Base-by-base conservation (phyloP, 2,888 invertebrate species). In the Trichogramma evanescens region DNA sequence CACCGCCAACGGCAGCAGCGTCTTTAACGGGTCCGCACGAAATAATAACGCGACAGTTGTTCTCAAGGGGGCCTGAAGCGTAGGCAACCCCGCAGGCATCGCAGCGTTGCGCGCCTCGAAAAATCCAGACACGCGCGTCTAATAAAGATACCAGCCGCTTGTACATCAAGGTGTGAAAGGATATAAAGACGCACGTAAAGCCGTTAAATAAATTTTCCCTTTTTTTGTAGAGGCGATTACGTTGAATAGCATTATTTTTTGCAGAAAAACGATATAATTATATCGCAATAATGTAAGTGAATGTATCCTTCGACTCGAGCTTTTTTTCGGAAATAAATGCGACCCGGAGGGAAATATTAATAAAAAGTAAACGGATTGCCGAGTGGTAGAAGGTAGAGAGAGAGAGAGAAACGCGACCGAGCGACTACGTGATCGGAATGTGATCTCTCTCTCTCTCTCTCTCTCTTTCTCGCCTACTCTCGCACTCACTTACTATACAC, bases 61-160 rank as follows among this genome's bases (percentile, higher is more conserved):
- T 26, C 26, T 26, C 26, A 26, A 3, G 26, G 26, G 26, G 26
- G 26, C 26, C 26, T 26, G 26, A 26, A 26, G 26, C 1, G 26
- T 26, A 26, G 26, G 26, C 26, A 26, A 26, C 26, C 26, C 26
- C 26, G 26, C 26, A 26, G 26, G 26, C 26, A 2, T 26, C 26
- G 26, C 26, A 3, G 26, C 26, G 26, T 26, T n/a, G n/a, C 3
- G 26, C 1, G 26, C 26, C 26, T 26, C 41, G 51, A 39, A 56
- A 26, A 26, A 8, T 48, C 59, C 53, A 59, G 54, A 64, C 68
- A 56, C 58, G 65, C 50, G 39, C 61, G 58, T 52, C 58, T 61
- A 64, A 58, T 63, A 65, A 63, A 66, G 68, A 66, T 66, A 69
- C 63, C 62, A 61, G 66, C 63, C 63, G 60, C 56, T 54, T 61